phyloP scores from a whole-genome alignment of 2,797 vertebrate species.

The Lithobates sylvaticus region DNA sequence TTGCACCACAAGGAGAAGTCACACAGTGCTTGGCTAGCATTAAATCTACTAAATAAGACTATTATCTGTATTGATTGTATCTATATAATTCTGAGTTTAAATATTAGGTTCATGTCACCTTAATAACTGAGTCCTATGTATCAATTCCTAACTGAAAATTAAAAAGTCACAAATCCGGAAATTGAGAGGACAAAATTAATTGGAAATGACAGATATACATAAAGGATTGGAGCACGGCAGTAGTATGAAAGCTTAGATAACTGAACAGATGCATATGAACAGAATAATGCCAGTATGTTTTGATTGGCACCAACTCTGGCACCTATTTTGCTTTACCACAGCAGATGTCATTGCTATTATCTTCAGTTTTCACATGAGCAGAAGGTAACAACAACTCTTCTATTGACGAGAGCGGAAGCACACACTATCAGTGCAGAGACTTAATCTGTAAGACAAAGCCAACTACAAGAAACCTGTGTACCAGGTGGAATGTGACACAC shows the following conservation, averaged over 20 bases:
- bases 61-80: too few relatives aligned
- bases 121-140: too few relatives aligned
- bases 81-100: too few relatives aligned
- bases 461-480: neutral
- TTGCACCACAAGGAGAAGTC: too few relatives aligned
- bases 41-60: too few relatives aligned
- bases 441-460: neutral
- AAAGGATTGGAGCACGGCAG: neutral
- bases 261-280: constrained; percentile 3
- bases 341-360: neutral
- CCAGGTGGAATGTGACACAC: neutral
- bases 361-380: neutral
- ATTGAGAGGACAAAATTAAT: too few relatives aligned
- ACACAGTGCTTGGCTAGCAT: too few relatives aligned
- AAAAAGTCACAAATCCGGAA: too few relatives aligned
- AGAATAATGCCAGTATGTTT: neutral
- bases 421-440: neutral
- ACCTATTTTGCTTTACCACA: neutral
- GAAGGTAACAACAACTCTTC: neutral
- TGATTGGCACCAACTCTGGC: neutral
- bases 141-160: too few relatives aligned
- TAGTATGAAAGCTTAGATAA: neutral
- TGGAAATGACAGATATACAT: neutral
- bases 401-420: neutral
- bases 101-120: too few relatives aligned